Base-by-base conservation (phyloP, 1,140 invertebrate genomes). In the Aphelenchoides besseyi region DNA sequence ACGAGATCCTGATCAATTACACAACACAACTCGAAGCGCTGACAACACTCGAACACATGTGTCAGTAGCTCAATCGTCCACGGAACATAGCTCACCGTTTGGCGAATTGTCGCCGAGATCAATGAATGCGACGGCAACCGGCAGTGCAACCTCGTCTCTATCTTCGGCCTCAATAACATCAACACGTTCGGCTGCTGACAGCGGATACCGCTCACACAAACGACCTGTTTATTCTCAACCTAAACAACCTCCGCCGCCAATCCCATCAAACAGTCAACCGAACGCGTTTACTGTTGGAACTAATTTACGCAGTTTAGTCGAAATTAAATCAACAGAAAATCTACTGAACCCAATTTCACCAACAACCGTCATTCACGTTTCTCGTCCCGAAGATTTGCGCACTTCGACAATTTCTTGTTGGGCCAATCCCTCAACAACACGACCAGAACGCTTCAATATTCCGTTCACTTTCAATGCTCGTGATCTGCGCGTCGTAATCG, bases 191-290 rank as follows among this genome's bases (percentile, higher is more conserved):
- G 63, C 63, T 12, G 63, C 63, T 1, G 63, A 66, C 63, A 36
- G 32, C 63, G 63, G 63, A 26, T 66, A 66, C 30, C 63, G 63
- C 18, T 66, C 63, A 12, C 63, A 66, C 12, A 66, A 66, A 29
- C 63, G 63, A 28, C 63, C 32, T 12, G 23, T n/a, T n/a, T 2
- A 12, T 36, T 33, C 1, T 16, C 18, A 30, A 28, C 12, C 23
- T 16, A 12, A 59, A 59, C 12, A 59, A 16, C 55, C 23, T 48
- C 41, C 41, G 41, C 41, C 41, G 41, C 41, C 41, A 12, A 23
- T 23, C 41, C 41, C 41, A 23, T 23, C 41, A 12, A 23, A n/a
- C n/a, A n/a, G 12, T 23, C n/a, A 16, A 1, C 59, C 59, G 59
- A n/a, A 28, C 2, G 59, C 30, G 2, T 61, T 30, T n/a, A 61